Base-by-base conservation (phyloP, 1,140 invertebrate species). In the Bombus haemorrhoidalis region DNA sequence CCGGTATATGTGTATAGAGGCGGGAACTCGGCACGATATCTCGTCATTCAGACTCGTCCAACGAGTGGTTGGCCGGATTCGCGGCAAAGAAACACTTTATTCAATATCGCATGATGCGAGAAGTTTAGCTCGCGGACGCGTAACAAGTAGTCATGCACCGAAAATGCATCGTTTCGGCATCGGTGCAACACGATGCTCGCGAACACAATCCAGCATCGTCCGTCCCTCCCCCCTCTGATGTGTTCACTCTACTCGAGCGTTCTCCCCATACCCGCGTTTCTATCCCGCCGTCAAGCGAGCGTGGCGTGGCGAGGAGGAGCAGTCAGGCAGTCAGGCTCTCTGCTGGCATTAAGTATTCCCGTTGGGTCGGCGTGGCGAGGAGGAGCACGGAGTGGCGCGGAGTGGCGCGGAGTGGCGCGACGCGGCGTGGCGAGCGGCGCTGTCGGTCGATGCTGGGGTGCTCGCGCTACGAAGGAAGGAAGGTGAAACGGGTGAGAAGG, bases 331-430 rank as follows among this genome's bases (percentile, higher is more conserved):
- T 89, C 88, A 87, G 90, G 89, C 89, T 86, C 89, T 92, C 90
- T 88, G 89, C 86, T 92, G 91, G 92, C 94, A 95, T 95, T 94
- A 94, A 94, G 93, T 93, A 94, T 95, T 94, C 93, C 92, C 93
- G 94, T 95, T 94, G 92, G 93, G 92, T 94, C 92, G 93, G 92
- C 92, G 82, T 88, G 90, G 91, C 90, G 91, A 88, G 89, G 87
- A 83, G 89, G 72, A 81, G 89, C 53, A 71, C 68, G 81, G 34
- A 62, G 68, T 53, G 59, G 89, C 69, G 64, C 66, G 91, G 91
- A 91, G 91, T 87, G 73, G 89, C 59, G 64, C 66, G 85, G 39
- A 59, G 91, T 68, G 66, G 66, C 66, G 66, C 66, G 66, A 41
- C 89, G 89, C 53, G 79, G 64, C 71, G 72, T 74, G 80, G 69